phyloP scores from a whole-genome alignment of 2,113 vertebrate species.

The Piaya cayana region DNA sequence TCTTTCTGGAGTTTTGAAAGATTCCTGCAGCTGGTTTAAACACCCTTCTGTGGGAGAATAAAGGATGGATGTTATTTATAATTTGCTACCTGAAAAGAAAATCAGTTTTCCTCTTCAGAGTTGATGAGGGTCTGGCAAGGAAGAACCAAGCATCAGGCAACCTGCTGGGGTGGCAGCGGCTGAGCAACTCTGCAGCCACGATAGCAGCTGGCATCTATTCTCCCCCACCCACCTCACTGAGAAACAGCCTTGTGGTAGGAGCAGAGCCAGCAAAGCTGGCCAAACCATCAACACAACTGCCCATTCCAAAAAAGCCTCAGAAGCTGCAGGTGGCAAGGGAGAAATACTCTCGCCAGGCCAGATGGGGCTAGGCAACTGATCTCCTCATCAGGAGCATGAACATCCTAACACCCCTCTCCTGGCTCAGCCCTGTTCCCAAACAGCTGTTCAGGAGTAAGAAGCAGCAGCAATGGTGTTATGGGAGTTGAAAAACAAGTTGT shows the following conservation, averaged over 20 bases:
- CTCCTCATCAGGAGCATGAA: not conserved
- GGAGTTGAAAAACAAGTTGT: not conserved
- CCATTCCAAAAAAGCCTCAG: not conserved
- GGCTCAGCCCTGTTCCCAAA: not conserved
- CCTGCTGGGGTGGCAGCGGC: not conserved
- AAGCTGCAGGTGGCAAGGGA: not conserved
- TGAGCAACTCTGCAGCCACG: not conserved
- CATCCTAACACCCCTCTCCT: not conserved
- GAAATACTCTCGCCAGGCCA: not conserved
- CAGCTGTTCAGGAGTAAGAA: not conserved
- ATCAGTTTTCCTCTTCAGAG: not conserved
- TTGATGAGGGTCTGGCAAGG: not conserved
- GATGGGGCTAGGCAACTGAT: not conserved
- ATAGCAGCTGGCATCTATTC: not conserved
- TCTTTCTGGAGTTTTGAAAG: not conserved
- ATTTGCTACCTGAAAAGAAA: not conserved
- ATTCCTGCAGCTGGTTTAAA: not conserved
- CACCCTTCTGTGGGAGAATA: not conserved
- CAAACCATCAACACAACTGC: not conserved
- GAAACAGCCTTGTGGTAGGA: not conserved
- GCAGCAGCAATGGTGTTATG: not conserved
- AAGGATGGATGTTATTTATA: not conserved
- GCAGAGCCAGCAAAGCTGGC: fast-evolving
- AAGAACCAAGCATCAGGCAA: not conserved
- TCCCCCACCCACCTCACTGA: not conserved